Base-by-base conservation (phyloP, 2,113 vertebrate genomes). In the Puffinus mauretanicus region DNA sequence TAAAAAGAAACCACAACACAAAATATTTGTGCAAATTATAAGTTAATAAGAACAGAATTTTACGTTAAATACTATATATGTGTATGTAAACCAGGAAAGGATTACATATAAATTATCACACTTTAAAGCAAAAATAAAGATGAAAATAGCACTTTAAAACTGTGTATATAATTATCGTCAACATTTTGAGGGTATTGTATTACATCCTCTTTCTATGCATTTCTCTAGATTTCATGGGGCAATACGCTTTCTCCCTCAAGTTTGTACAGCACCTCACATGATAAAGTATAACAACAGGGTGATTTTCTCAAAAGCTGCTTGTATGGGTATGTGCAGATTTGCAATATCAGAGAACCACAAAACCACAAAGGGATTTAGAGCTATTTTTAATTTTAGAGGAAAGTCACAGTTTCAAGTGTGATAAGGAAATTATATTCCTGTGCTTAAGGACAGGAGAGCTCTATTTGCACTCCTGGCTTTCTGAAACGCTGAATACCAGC, bases 401-500 rank as follows among this genome's bases (percentile, higher is more conserved):
- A 93, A 94, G 80, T 86, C 79, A 88, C 88, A 94, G 81, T 95
- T 93, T 92, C 49, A 91, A 79, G 51, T 62, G 36, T 51, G 88
- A 97, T 93, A 95, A 91, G 86, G 89, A 93, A 97, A 94, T 91
- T 40, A 24, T 76, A n/a, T 95, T 84, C 57, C 66, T 94, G 90
- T 91, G 83, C 91, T 88, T 86, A 84, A 84, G 90, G 90, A 90
- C 80, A 93, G 83, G 77, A 96, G 86, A 69, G 57, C 66, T 89
- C 65, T 40, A 21, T 65, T 82, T 79, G 49, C 69, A 49, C 42
- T 83, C 86, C 42, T 61, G 77, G 65, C 93, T 96, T 91, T 76
- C 88, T 69, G 47, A 95, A 88, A 84, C n/a, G 65, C 83, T 65
- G 77, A 84, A 86, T 49, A 72, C 61, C 86, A 84, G 82, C 85